A percentile compares a stretch with the other conserved stretches of the same genome.
Evolutionary conservation across 1,140 invertebrate genomes (phyloP).

Genomic region (Danaus plexippus): DNA sequence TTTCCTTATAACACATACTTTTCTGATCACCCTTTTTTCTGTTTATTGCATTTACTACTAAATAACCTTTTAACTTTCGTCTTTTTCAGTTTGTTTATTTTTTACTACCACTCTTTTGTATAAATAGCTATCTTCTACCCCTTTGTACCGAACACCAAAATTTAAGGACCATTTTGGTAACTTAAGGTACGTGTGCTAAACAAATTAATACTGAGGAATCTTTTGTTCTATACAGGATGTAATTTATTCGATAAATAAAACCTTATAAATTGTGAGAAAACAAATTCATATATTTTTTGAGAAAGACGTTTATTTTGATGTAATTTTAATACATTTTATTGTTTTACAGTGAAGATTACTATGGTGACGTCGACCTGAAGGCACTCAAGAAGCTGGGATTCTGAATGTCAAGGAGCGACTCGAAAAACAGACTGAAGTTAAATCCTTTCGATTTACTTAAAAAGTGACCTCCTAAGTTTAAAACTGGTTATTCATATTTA

Average conservation of each 20-base stretch:
- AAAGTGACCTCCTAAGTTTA: constrained; percentile 36
- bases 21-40: constrained; percentile 50
- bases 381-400: constrained; percentile 84
- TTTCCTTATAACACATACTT: constrained; percentile 48
- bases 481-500: neutral
- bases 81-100: constrained; percentile 38
- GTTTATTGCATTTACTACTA: constrained; percentile 55
- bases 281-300: too few species aligned
- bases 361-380: constrained; percentile 86
- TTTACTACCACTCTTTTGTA: constrained; percentile 37
- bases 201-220: too few species aligned
- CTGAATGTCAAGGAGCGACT: constrained; percentile 70
- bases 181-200: constrained; percentile 9
- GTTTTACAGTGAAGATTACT: constrained; percentile 85
- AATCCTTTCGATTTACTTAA: constrained; percentile 57
- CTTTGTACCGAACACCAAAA: constrained; percentile 19
- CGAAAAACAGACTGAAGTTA: constrained; percentile 62
- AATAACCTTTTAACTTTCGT: constrained; percentile 58
- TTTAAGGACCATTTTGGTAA: constrained; percentile 11
- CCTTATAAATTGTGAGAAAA: too few species aligned
- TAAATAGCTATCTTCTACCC: constrained; percentile 25
- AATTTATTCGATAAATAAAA: too few species aligned
- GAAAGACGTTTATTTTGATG: constrained; percentile 1
- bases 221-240: too few species aligned
- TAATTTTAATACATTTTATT: constrained; percentile 8